Evolutionary conservation across 1,140 invertebrate genomes (phyloP).

Genomic region (Mycetomoellerius zeteki): DNA sequence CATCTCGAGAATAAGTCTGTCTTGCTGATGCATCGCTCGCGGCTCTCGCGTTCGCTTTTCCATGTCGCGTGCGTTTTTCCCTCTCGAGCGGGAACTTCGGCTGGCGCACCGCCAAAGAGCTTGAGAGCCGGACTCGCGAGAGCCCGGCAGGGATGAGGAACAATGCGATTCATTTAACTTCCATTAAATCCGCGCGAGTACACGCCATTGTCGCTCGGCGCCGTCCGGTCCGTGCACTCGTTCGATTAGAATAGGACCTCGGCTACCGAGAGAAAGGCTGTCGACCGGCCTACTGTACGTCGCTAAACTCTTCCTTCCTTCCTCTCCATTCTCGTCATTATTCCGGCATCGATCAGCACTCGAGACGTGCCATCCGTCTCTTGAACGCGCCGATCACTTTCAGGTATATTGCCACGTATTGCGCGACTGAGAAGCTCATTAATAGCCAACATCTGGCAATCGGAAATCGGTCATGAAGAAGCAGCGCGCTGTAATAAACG

Average conservation of each 20-base stretch:
- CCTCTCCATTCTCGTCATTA: slow-evolving; percentile 37
- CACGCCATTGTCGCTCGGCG: slow-evolving; percentile 29
- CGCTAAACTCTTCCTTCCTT: not conserved
- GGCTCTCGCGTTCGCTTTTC: slow-evolving; percentile 3
- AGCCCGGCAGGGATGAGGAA: slow-evolving; percentile 25
- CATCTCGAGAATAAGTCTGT: not conserved
- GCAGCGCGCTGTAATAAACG: too few relatives aligned
- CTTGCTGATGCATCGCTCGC: slow-evolving; percentile 8
- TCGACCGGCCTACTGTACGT: not conserved
- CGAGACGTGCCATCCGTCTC: slow-evolving; percentile 18
- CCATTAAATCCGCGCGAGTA: slow-evolving; percentile 67
- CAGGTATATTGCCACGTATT: not conserved
- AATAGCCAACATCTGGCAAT: slow-evolving; percentile 1
- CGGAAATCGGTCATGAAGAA: not conserved
- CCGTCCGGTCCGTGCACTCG: not conserved
- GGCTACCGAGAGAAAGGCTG: slow-evolving; percentile 13
- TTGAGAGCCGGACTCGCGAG: not conserved
- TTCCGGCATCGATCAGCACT: slow-evolving; percentile 46
- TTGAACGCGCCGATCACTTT: not conserved
- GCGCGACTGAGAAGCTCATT: not conserved
- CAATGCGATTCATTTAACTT: slow-evolving; percentile 78
- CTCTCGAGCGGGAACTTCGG: not conserved
- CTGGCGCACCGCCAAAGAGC: slow-evolving; percentile 63
- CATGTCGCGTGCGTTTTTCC: not conserved
- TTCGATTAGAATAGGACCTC: slow-evolving; percentile 28